Base-by-base conservation (phyloP, 2,113 vertebrate species). In the Ia io region DNA sequence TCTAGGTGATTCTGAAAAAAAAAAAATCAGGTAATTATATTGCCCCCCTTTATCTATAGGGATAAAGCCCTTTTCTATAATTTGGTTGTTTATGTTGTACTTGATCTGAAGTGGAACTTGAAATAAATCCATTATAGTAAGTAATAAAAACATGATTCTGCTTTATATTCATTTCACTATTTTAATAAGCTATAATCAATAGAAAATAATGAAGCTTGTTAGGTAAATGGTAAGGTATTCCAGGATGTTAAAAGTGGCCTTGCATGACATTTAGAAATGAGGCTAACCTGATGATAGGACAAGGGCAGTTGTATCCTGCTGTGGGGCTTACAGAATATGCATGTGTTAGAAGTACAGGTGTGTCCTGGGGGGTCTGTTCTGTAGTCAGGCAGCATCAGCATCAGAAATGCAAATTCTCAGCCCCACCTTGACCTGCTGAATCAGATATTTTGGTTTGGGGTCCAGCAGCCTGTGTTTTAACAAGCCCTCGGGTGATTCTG, bases 171-270 rank as follows among this genome's bases (percentile, higher is more conserved):
- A 25, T 73, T 67, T 88, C 5, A 67, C 28, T 77, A 86, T 42
- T 92, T 93, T 88, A 69, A 47, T 61, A 63, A 90, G 40, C 28
- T 78, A 5, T 69, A 47, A 35, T 78, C 35, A 85, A 16, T 80
- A 84, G 49, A 87, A 96, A 94, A 84, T 93, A 86, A 86, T 77
- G 35, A 49, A 83, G 8, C 4, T 95, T 84, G 13, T 63, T 88
- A 93, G 14, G 42, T 78, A 51, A 95, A 51, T 56, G 23, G 6
- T 63, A 63, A 90, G 17, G 32, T 86, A 71, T 76, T 87, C 7
- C 2, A 76, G 53, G 23, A 53, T 84, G 44, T 77, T 95, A 87
- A 79, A 84, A 84, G 53, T 92, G 47, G 69, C 59, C 25, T 95
- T 70, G n/a, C 9, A 18, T 53, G 32, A 73, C 63, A 69, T 63